Percentiles rank a stretch among this genome's conserved stretches.
Evolutionary conservation across 2,113 vertebrate species (phyloP).

Genomic region (Lampris megalopsis): DNA sequence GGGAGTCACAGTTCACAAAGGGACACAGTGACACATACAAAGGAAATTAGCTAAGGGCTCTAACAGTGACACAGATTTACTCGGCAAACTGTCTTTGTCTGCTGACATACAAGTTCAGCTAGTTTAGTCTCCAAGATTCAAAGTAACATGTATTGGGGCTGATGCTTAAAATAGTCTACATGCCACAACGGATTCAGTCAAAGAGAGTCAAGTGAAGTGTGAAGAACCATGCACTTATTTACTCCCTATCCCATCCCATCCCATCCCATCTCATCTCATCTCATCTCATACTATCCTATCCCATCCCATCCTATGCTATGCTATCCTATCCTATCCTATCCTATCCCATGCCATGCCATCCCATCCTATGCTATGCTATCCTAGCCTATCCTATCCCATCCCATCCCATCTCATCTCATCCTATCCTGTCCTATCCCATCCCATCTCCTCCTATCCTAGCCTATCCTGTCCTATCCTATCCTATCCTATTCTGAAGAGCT

Average conservation of each 20-base stretch:
- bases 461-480: background rate
- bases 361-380: no score
- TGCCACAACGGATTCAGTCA: constrained; percentile 9
- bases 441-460: background rate
- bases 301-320: no score
- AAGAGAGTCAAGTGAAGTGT: background rate
- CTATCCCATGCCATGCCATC: no score
- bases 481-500: no score
- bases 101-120: constrained; percentile 11
- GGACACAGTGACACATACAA: constrained; percentile 62
- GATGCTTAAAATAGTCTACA: background rate
- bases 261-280: background rate
- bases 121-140: background rate
- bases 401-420: background rate
- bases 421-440: background rate
- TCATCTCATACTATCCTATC: background rate
- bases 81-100: constrained; percentile 18
- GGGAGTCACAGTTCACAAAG: constrained; percentile 58
- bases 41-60: constrained; percentile 15
- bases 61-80: constrained; percentile 56
- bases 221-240: background rate
- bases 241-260: background rate
- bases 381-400: background rate
- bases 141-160: background rate
- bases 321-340: no score